phyloP scores from a whole-genome alignment of 2,888 invertebrate species.

The Antitype chi region DNA sequence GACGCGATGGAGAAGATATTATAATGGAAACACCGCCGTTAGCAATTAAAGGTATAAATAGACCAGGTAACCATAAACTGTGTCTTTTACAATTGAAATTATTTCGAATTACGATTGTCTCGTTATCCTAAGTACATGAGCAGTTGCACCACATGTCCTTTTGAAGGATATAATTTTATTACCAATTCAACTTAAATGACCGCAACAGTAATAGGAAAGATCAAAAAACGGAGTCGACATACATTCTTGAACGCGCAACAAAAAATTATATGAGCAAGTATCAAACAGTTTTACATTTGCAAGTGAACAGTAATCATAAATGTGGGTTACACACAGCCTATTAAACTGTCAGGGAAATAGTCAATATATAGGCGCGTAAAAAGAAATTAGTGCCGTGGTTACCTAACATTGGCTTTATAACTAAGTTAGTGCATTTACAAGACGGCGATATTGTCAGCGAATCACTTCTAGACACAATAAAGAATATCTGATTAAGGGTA shows the following conservation, averaged over 20 bases:
- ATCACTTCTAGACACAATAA: constrained; percentile 70
- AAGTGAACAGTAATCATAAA: constrained; percentile 63
- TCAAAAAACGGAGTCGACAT: constrained; percentile 63
- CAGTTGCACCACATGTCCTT: constrained; percentile 46
- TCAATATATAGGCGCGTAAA: constrained; percentile 66
- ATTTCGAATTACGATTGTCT: constrained; percentile 32
- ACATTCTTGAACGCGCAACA: constrained; percentile 59
- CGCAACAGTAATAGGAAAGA: constrained; percentile 48
- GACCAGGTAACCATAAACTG: constrained; percentile 21
- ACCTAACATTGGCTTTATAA: constrained; percentile 65
- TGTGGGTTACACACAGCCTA: constrained; percentile 65
- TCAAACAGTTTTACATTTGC: constrained; percentile 64
- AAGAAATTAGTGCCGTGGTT: constrained; percentile 68
- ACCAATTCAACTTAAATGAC: constrained; percentile 44
- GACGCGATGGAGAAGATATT: constrained; percentile 7
- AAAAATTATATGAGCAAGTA: constrained; percentile 46
- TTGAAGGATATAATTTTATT: constrained; percentile 44
- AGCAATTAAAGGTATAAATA: constrained; percentile 32
- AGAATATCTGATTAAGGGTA: constrained; percentile 77
- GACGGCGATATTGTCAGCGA: constrained; percentile 60
- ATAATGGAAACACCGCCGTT: constrained; percentile 14
- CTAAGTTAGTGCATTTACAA: constrained; percentile 63
- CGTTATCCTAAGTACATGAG: constrained; percentile 15
- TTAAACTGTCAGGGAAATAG: constrained; percentile 73
- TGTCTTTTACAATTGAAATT: constrained; percentile 27